A percentile compares a stretch with the other conserved stretches of the same genome.
phyloP scores from a whole-genome alignment of 2,888 invertebrate genomes.

The Eurytoma adleriae region DNA sequence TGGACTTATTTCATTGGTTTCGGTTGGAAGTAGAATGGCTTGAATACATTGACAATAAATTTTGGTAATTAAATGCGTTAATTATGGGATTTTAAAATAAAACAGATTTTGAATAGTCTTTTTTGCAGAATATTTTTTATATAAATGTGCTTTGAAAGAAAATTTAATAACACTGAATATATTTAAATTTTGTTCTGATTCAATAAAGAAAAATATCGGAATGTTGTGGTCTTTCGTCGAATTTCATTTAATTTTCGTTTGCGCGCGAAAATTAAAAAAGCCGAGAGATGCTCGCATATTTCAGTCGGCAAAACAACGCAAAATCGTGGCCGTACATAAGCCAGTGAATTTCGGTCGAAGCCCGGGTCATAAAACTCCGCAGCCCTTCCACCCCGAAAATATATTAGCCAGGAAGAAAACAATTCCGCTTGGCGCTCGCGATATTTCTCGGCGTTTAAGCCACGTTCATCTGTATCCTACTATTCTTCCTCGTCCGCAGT shows the following conservation, averaged over 20 bases:
- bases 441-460: constrained; percentile 44
- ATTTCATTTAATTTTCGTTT: too few species aligned
- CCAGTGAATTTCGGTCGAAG: constrained; percentile 31
- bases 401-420: constrained; percentile 49
- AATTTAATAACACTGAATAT: too few species aligned
- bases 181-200: too few species aligned
- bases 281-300: constrained; percentile 13
- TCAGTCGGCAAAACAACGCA: neutral
- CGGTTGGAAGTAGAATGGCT: too few species aligned
- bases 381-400: constrained; percentile 11
- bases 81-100: too few species aligned
- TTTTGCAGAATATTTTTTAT: too few species aligned
- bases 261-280: neutral
- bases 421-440: constrained; percentile 40
- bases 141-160: too few species aligned
- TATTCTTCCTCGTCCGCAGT: neutral
- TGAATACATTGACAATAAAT: too few species aligned
- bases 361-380: constrained; percentile 33
- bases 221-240: neutral
- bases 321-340: neutral
- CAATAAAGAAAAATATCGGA: neutral
- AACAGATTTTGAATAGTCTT: neutral
- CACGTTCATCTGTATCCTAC: neutral
- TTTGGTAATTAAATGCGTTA: too few species aligned
- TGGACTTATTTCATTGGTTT: too few species aligned